Conservation (phyloP, 2,888 invertebrate species). For the Eurytoma californica region DNA sequence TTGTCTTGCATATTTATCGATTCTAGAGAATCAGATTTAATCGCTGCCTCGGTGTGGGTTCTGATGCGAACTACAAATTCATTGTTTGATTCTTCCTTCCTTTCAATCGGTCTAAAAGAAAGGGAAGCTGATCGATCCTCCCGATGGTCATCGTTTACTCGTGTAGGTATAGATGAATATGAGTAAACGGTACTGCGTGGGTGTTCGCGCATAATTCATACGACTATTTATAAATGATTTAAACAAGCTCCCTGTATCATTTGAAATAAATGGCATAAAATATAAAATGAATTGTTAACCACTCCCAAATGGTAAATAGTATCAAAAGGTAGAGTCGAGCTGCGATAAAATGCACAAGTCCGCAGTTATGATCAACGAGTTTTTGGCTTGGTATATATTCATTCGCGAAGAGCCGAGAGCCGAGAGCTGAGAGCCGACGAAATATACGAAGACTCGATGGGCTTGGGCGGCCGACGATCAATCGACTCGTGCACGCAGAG, state of each 20-base stretch:
- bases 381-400: too few relatives aligned
- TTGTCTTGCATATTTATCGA: conserved; percentile 47
- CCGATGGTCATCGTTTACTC: not conserved
- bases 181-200: conserved; percentile 36
- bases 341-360: too few relatives aligned
- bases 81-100: conserved; percentile 37
- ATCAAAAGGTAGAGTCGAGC: too few relatives aligned
- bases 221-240: too few relatives aligned
- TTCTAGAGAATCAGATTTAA: conserved; percentile 44
- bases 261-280: too few relatives aligned
- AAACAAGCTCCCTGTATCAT: too few relatives aligned
- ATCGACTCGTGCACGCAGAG: not conserved
- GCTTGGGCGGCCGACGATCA: conserved; percentile 16
- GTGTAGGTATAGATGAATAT: not conserved
- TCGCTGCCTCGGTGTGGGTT: conserved; percentile 7
- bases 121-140: conserved; percentile 11
- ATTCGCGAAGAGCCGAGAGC: too few relatives aligned
- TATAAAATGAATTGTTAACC: too few relatives aligned
- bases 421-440: too few relatives aligned
- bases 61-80: conserved; percentile 6
- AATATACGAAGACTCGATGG: too few relatives aligned
- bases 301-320: too few relatives aligned
- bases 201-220: conserved; percentile 51
- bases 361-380: too few relatives aligned
- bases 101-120: conserved; percentile 31